Conservation (phyloP, 2,888 invertebrate genomes). For the Diabrotica balteata region DNA sequence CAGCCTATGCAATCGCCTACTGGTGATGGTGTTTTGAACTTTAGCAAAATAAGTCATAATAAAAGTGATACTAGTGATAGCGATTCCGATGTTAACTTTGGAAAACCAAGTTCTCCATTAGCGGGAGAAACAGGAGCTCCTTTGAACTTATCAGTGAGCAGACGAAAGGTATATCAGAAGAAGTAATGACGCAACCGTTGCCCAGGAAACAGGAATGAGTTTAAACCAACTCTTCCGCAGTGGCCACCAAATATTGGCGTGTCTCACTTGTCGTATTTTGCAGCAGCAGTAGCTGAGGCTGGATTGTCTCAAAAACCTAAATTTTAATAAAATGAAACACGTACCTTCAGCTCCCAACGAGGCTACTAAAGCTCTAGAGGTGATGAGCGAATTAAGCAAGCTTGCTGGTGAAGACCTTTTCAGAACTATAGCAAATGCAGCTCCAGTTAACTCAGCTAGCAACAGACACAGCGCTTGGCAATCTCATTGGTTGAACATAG, state of each 20-base stretch:
- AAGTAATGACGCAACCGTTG: slow-evolving; percentile 66
- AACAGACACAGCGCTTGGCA: slow-evolving; percentile 93
- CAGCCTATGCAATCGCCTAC: slow-evolving; percentile 66
- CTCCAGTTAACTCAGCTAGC: slow-evolving; percentile 62
- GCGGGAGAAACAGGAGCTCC: slow-evolving; percentile 70
- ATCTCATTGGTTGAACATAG: slow-evolving; percentile 96
- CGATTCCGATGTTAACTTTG: slow-evolving; percentile 75
- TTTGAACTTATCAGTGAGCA: slow-evolving; percentile 80
- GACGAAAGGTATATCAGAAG: slow-evolving; percentile 74
- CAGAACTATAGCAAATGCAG: slow-evolving; percentile 67
- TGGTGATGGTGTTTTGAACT: slow-evolving; percentile 75
- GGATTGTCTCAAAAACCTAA: slow-evolving; percentile 77
- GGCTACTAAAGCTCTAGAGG: slow-evolving; percentile 87
- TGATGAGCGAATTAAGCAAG: slow-evolving; percentile 89
- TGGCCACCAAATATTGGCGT: slow-evolving; percentile 81
- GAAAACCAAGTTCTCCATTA: slow-evolving; percentile 69
- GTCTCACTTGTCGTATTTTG: slow-evolving; percentile 81
- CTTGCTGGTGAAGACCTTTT: slow-evolving; percentile 81
- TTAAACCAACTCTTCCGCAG: slow-evolving; percentile 69
- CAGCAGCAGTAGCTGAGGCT: slow-evolving; percentile 76
- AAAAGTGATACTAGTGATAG: slow-evolving; percentile 57
- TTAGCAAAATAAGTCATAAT: slow-evolving; percentile 70
- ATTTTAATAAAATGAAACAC: slow-evolving; percentile 76
- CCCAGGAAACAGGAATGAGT: slow-evolving; percentile 73
- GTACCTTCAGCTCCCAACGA: slow-evolving; percentile 74